Base-by-base conservation (phyloP, 2,797 vertebrate genomes). In the Chrosomus eos region DNA sequence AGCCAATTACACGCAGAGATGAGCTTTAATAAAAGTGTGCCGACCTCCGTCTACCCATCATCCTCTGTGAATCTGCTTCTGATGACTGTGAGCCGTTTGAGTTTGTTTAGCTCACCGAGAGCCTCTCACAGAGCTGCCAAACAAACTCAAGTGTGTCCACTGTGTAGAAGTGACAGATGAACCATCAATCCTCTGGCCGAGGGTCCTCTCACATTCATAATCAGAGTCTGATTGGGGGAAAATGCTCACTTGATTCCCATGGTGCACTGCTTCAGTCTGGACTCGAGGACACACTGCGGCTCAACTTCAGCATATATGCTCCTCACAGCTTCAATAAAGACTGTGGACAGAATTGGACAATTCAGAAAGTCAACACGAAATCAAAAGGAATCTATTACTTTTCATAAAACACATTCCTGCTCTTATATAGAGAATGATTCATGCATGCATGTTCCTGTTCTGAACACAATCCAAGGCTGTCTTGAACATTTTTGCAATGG, bases 221-320 rank as follows among this genome's bases (percentile, higher is more conserved):
- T 76, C 74, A 77, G 33, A 8, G 4, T 38, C 53, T 77, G 74
- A 77, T 77, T 77, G 74, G 23, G 23, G 74, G 6, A 58, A 81
- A 81, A 81, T 43, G 80, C n/a, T n/a, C 53, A 71, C 67, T 71
- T 58, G 51, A 58, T 71, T 71, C 80, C 51, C 80, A 81, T 48
- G 45, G 51, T 81, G 48, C 66, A 81, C 4, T 53, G 67, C 80
- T 81, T 26, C 80, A 23, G 48, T 58, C 48, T 55, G 26, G 38
- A 31, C 75, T 36, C 1, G 72, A 70, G 36, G 36, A 38, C 67
- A 68, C 67, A 40, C 70, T 73, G 4, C 26, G 11, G 45, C 26
- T 21, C 45, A 31, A 7, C 45, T 51, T 45, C 70, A 45, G 40
- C 7, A 18, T 5, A 28, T 14, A n/a, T 8, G 38, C 38, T 73